phyloP scores from a whole-genome alignment of 2,888 invertebrate genomes.

The Drosophila anomelani region DNA sequence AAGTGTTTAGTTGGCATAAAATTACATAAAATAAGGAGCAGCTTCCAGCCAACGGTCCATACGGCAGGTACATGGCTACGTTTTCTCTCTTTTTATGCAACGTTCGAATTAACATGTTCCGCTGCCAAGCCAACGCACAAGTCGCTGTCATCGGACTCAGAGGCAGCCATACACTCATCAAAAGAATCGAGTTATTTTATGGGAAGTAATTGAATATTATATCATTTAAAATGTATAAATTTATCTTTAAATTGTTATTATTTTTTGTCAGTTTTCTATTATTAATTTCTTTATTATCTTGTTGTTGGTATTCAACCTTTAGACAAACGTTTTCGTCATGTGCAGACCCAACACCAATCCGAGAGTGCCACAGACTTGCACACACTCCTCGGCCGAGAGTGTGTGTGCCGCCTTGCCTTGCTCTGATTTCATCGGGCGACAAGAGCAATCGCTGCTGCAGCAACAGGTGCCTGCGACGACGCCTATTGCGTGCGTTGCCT shows the following conservation, averaged over 20 bases:
- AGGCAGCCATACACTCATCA: conserved; percentile 48
- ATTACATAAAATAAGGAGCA: conserved; percentile 82
- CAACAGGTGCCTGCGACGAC: conserved; percentile 79
- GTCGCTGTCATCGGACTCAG: conserved; percentile 69
- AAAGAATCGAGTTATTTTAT: background rate
- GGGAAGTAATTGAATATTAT: background rate
- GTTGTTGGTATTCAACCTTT: background rate
- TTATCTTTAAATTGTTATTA: background rate
- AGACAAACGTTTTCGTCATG: background rate
- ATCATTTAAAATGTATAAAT: background rate
- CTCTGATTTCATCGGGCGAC: conserved; percentile 75
- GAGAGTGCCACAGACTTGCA: conserved; percentile 9
- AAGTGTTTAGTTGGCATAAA: conserved; percentile 78
- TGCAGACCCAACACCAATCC: conserved; percentile 4
- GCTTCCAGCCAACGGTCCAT: conserved; percentile 55
- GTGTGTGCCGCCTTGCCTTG: conserved; percentile 64
- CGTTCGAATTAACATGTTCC: conserved; percentile 77
- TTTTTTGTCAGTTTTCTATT: background rate
- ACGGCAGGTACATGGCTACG: conserved; percentile 65
- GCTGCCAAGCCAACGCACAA: conserved; percentile 75
- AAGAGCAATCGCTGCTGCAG: conserved; percentile 47
- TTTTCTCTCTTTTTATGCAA: conserved; percentile 75
- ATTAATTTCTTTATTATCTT: background rate
- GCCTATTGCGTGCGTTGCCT: conserved; percentile 74
- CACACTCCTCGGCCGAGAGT: conserved; percentile 22